Evolutionary conservation across 2,888 invertebrate species (phyloP), one percentile per base, ranked within the genome.

Genomic region (Alloplasta piceator): DNA sequence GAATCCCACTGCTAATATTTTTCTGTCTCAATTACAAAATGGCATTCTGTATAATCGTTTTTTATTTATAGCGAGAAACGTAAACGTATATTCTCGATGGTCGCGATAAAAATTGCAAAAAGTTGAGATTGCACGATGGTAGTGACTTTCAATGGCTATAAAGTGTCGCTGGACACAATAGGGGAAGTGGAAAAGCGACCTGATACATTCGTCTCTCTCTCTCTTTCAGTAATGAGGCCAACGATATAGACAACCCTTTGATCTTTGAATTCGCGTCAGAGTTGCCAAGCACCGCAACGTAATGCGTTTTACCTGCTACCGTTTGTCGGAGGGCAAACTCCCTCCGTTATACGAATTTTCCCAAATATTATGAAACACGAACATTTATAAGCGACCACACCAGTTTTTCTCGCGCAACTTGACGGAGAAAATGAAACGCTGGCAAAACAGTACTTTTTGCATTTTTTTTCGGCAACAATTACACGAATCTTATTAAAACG

Each of bases 231-330:
- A 83, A 85, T 78, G 83, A 80, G 80, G 72, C 80, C 75, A 76
- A 56, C 75, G 74, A 60, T 68, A 26, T 26, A 66, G 71, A 56
- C 70, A 72, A 73, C 70, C 83, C 83, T 85, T 85, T 85, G 85
- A 85, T 85, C 85, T 85, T 83, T 50, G 55, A 63, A 60, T 70
- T 70, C 81, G 14, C 26, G 56, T 16, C 64, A 72, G 71, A 80
- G 70, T 75, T 83, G 72, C 79, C 78, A 64, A 77, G 74, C 78
- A 82, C 83, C 81, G 81, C 78, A 82, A 76, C 79, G 67, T 84
- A 80, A 83, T 82, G 78, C 79, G 73, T 82, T 83, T 82, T 80
- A 78, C 75, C 80, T 46, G 75, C 72, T 66, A 76, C 73, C 61
- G 72, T 73, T 77, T 76, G 67, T 74, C 64, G 68, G n/a, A 60